phyloP scores from a whole-genome alignment of 2,797 vertebrate genomes.

The Euthynnus affinis region DNA sequence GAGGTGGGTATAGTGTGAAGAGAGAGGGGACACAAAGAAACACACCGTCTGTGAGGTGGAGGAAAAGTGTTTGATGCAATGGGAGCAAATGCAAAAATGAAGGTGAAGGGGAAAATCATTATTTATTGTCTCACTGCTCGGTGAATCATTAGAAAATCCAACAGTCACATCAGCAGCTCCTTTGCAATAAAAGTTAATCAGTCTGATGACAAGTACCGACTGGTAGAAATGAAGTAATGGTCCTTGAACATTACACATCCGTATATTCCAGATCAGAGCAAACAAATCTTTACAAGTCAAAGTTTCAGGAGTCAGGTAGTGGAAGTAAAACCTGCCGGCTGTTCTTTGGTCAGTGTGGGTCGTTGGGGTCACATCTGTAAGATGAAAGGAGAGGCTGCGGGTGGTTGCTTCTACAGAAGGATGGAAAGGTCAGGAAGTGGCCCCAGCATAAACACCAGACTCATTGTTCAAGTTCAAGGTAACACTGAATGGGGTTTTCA shows the following conservation, averaged over 20 bases:
- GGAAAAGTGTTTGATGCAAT: conserved; percentile 22
- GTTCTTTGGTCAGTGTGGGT: conserved; percentile 69
- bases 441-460: conserved; percentile 81
- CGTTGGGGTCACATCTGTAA: conserved; percentile 76
- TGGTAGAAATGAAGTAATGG: conserved; percentile 15
- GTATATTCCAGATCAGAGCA: conserved; percentile 3
- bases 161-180: conserved; percentile 4
- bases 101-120: conserved; percentile 28
- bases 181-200: conserved; percentile 5
- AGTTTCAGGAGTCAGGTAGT: conserved; percentile 35
- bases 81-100: conserved; percentile 20
- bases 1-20: conserved; percentile 51
- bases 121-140: conserved; percentile 47
- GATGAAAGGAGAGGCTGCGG: conserved; percentile 81
- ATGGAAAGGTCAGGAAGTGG: conserved; percentile 83
- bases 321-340: conserved; percentile 61
- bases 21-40: conserved; percentile 54
- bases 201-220: not conserved
- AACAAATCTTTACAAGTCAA: conserved; percentile 39
- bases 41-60: conserved; percentile 36
- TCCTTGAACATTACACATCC: conserved; percentile 10
- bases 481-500: conserved; percentile 80
- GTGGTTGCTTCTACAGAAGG: conserved; percentile 77
- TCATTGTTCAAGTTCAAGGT: conserved; percentile 88
- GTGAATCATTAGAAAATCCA: conserved; percentile 56